Conservation (phyloP, 2,888 invertebrate species). For the Agrochola circellaris region DNA sequence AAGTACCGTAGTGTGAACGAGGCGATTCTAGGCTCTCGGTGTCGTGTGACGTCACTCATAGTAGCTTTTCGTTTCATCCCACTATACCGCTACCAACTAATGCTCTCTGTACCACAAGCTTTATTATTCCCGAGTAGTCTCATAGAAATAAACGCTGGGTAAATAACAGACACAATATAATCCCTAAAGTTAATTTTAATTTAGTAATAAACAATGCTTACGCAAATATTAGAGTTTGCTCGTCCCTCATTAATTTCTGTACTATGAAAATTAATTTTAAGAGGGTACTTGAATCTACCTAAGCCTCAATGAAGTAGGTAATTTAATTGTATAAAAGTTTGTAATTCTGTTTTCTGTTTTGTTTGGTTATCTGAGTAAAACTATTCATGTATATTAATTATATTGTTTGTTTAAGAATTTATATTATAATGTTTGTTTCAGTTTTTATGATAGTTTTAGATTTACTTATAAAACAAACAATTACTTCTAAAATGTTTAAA, state of each 20-base stretch:
- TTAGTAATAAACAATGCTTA: constrained; percentile 50
- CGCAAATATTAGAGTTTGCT: constrained; percentile 54
- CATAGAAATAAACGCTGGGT: constrained; percentile 20
- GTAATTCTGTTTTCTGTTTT: background rate
- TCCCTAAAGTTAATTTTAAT: constrained; percentile 50
- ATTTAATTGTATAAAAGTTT: constrained; percentile 6
- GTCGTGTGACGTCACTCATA: background rate
- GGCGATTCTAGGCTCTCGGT: too few species aligned
- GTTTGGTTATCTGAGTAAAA: background rate
- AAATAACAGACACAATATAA: constrained; percentile 47
- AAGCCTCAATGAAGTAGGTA: constrained; percentile 9
- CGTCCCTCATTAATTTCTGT: constrained; percentile 49
- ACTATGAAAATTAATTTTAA: constrained; percentile 45
- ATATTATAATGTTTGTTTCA: constrained; percentile 1
- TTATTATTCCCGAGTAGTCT: constrained; percentile 17
- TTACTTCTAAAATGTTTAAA: background rate
- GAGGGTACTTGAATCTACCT: constrained; percentile 19
- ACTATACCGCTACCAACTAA: background rate
- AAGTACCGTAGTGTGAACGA: too few species aligned
- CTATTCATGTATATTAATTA: background rate
- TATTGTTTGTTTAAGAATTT: too few species aligned
- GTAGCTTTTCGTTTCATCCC: background rate
- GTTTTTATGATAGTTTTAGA: background rate
- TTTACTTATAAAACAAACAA: background rate
- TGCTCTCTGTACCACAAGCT: background rate